Evolutionary conservation across 2,797 vertebrate species (phyloP), one percentile per base, ranked within the genome.

Genomic region (Merluccius polli): DNA sequence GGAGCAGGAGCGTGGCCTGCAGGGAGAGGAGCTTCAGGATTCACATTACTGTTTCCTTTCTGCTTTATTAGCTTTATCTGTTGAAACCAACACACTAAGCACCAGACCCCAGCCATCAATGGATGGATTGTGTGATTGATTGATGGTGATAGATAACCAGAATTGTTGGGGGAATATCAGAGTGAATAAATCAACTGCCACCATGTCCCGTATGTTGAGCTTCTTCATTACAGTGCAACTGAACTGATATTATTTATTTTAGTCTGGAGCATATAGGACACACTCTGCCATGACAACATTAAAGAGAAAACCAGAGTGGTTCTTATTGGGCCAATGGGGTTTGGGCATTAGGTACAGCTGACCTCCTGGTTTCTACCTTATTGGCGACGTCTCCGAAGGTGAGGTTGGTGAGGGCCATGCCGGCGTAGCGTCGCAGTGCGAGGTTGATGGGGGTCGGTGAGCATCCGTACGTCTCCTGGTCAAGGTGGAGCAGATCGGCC

Each of bases 371-470:
- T 68, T 12, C 8, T 79, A 98, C 97, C 96, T 98, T 99, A 91
- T 98, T 99, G 85, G 96, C 97, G 0, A 99, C 97, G 0, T 99
- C 97, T 0, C 97, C 98, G 0, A 98, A 99, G 72, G 97, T 99
- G 82, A 99, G 97, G 88, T 99, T 99, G 74, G 98, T 99, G 82
- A 98, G 90, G 0, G 96, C 95, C 97, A 99, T 99, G 33, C 98
- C 98, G 0, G 96, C 95, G 0, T 99, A 99, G 76, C 98, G 95
- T 0, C 97, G 92, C 74, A 99, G 92, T 0, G 97, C 97, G 87
- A 97, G 94, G 90, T 97, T 98, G 74, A 99, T 95, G 0, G 97
- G 97, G 96, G 85, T 99, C 98, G 0, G 84, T 96, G 12, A 95
- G 96, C 93, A 92, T 94, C 71, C 93, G 72, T 98, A 96, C 94